A percentile compares a stretch with the other conserved stretches of the same genome.
Evolutionary conservation across 2,888 invertebrate species (phyloP).

Genomic region (Timema cristinae): DNA sequence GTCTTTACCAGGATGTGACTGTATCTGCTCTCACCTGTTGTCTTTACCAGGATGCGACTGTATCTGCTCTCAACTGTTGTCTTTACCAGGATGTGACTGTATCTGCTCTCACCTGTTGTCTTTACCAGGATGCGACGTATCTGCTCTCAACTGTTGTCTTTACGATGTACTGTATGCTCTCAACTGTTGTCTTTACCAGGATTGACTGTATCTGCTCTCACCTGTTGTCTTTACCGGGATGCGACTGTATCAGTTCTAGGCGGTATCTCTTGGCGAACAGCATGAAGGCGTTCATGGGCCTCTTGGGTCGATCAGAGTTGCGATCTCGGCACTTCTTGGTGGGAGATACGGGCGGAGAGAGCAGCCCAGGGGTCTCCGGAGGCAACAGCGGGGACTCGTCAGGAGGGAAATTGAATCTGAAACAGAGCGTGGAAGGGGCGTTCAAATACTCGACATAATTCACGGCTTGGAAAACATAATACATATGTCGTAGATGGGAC

Average conservation of each 20-base stretch:
- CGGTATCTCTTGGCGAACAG: constrained; percentile 49
- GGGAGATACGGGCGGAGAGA: constrained; percentile 38
- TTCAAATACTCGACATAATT: background rate
- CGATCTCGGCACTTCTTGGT: constrained; percentile 33
- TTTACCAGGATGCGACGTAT: constrained; percentile 48
- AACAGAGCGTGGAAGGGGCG: constrained; percentile 12
- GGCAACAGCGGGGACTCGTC: constrained; percentile 31
- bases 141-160: no score
- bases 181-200: no score
- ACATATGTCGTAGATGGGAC: background rate
- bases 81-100: no score
- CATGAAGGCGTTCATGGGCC: constrained; percentile 54
- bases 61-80: no score
- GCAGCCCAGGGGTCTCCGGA: constrained; percentile 32
- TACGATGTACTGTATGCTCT: no score
- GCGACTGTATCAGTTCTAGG: constrained; percentile 46
- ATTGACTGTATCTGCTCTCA: no score
- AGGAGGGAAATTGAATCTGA: constrained; percentile 39
- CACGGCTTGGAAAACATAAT: no score
- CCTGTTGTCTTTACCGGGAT: constrained; percentile 52
- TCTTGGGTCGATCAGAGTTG: constrained; percentile 41
- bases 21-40: no score
- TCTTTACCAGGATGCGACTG: no score
- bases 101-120: constrained; percentile 51
- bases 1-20: no score